Percentiles rank a stretch among this genome's conserved stretches.
Conservation (phyloP, 2,888 invertebrate species). For the Tromatobia lineatoria region DNA sequence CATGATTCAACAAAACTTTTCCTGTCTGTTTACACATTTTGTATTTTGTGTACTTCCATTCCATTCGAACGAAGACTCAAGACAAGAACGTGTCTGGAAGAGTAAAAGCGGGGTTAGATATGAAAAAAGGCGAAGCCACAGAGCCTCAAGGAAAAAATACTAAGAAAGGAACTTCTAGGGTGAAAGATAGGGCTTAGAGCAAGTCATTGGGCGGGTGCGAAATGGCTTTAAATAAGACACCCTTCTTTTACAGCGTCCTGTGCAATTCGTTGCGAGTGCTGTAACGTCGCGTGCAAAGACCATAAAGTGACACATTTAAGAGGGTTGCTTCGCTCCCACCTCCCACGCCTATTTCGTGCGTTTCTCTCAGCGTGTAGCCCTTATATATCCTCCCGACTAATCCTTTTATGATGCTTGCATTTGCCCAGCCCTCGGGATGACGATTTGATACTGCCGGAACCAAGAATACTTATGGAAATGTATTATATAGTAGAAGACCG, state of each 20-base stretch:
- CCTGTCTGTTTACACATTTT: no score
- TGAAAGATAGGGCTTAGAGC: slow-evolving; percentile 13
- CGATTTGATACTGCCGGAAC: slow-evolving; percentile 17
- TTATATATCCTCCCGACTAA: slow-evolving; percentile 9
- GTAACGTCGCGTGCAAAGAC: slow-evolving; percentile 36
- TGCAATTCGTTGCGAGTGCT: slow-evolving; percentile 8
- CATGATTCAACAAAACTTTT: no score
- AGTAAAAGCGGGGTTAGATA: slow-evolving; percentile 28
- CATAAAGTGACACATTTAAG: slow-evolving; percentile 63
- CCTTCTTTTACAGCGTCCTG: slow-evolving; percentile 48
- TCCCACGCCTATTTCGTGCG: slow-evolving; percentile 13
- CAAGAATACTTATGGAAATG: background rate
- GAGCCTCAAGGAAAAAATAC: slow-evolving; percentile 17
- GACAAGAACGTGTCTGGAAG: no score
- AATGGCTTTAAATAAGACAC: slow-evolving; percentile 61
- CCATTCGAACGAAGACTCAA: no score
- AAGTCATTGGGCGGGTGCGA: slow-evolving; percentile 23
- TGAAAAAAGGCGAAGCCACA: slow-evolving; percentile 28
- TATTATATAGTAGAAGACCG: background rate
- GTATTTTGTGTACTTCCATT: no score
- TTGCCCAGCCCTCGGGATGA: slow-evolving; percentile 29
- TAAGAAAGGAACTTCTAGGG: background rate
- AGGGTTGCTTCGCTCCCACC: slow-evolving; percentile 30
- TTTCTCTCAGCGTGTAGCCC: background rate
- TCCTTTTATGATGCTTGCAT: slow-evolving; percentile 26